Evolutionary conservation across 2,113 vertebrate species (phyloP), one percentile per base, ranked within the genome.

Genomic region (Tympanuchus pallidicinctus): DNA sequence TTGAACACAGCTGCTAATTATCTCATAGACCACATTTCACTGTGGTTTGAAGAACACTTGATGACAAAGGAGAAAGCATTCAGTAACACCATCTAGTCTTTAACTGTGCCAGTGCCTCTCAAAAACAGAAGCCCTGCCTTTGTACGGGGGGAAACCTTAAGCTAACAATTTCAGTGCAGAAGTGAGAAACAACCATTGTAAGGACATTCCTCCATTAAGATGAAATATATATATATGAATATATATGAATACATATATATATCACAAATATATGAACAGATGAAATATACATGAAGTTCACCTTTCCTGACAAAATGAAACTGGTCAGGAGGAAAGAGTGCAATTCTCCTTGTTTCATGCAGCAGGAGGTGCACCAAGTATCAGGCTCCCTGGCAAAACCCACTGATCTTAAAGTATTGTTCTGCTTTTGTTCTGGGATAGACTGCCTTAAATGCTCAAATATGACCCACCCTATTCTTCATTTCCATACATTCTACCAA

Each of bases 1-100:
- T 74, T 52, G 34, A 83, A 86, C 81, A 56, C 78, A 81, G 69
- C 72, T 82, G 50, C 73, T 96, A 74, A 86, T 96, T 94, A 92
- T 52, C 90, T 86, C 72, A 60, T 20, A 36, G 48, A 82, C 84
- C 38, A 79, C 2, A 28, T 32, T 94, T 90, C 88, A 71, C 91
- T 90, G 38, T 15, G 30, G 52, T n/a, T 80, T 74, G 86, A 93
- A 89, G 27, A 91, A 76, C 50, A 32, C 50, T 34, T 32, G 45
- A 75, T 88, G 70, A 76, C 85, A 86, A 28, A 34, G 93, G 88
- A 95, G 81, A 80, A 84, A 15, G 77, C 76, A 61, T 34, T 93
- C 48, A 6, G 64, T 20, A 75, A 73, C 30, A 63, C 38, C 19
- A 1, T 2, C 10, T 2, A 11, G n/a, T 32, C 52, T 86, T 64